Conservation (phyloP, 2,888 invertebrate species). For the Lasioglossum malachurum region DNA sequence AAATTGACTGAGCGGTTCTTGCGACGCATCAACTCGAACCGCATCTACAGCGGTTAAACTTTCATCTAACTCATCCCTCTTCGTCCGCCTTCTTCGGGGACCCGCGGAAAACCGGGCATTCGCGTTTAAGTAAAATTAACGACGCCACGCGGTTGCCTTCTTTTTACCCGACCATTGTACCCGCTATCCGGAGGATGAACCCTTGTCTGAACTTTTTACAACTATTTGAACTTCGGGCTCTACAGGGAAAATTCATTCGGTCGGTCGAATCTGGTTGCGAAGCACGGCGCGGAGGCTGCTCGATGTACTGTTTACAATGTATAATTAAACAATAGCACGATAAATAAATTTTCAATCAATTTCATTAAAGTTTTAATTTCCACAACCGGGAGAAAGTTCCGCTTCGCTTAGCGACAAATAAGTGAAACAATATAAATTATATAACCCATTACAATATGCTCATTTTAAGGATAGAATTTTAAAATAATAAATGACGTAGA, state of each 20-base stretch:
- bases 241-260: not conserved
- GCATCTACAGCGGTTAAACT: slow-evolving; percentile 10
- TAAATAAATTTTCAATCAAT: too few relatives aligned
- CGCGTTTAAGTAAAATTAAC: slow-evolving; percentile 46
- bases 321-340: too few relatives aligned
- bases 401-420: too few relatives aligned
- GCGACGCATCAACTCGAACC: not conserved
- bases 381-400: too few relatives aligned
- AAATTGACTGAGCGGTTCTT: not conserved
- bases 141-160: not conserved
- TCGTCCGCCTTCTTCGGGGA: slow-evolving; percentile 17
- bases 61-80: slow-evolving; percentile 13
- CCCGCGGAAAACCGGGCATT: not conserved
- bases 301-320: not conserved
- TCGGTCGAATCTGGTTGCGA: not conserved
- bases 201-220: not conserved
- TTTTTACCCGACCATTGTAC: slow-evolving; percentile 21
- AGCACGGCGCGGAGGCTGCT: not conserved
- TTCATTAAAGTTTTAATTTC: too few relatives aligned
- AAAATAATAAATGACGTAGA: too few relatives aligned
- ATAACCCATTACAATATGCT: too few relatives aligned
- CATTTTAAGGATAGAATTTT: too few relatives aligned
- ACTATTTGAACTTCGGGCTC: not conserved
- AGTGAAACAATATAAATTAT: too few relatives aligned
- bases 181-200: not conserved